Conservation (phyloP, 2,888 invertebrate genomes). For the Exocentrus adspersus region DNA sequence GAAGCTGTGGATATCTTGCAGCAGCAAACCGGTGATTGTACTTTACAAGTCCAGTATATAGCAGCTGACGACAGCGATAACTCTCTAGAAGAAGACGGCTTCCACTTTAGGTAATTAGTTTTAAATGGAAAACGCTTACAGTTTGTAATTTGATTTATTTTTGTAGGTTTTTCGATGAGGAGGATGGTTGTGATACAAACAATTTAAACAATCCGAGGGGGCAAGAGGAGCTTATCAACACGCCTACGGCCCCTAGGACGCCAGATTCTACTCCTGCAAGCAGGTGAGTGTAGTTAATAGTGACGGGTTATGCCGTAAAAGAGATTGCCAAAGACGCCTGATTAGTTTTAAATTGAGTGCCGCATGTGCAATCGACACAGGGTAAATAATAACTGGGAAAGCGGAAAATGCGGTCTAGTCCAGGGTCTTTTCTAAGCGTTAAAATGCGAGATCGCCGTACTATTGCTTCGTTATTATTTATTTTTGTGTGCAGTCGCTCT, state of each 20-base stretch:
- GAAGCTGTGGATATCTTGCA: constrained; percentile 85
- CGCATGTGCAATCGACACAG: constrained; percentile 25
- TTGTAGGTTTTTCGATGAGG: constrained; percentile 63
- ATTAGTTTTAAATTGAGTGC: constrained; percentile 31
- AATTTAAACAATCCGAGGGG: constrained; percentile 59
- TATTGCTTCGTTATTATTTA: no score
- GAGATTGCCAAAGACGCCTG: constrained; percentile 26
- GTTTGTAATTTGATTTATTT: neutral
- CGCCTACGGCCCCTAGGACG: constrained; percentile 74
- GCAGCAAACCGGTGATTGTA: constrained; percentile 80
- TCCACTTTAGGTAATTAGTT: constrained; percentile 66
- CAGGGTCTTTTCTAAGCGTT: no score
- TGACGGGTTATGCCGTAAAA: neutral
- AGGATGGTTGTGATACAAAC: constrained; percentile 60
- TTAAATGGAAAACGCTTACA: no score
- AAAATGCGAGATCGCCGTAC: no score
- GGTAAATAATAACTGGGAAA: no score
- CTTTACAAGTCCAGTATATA: constrained; percentile 81
- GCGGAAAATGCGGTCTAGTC: no score
- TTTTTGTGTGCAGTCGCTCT: constrained; percentile 16
- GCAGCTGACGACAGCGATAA: constrained; percentile 76
- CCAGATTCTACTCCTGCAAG: constrained; percentile 66
- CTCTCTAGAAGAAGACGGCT: constrained; percentile 70
- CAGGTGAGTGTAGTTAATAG: constrained; percentile 57
- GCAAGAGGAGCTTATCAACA: constrained; percentile 65